Evolutionary conservation across 2,113 vertebrate species (phyloP), one percentile per base, ranked within the genome.

Genomic region (Toxostoma redivivum): DNA sequence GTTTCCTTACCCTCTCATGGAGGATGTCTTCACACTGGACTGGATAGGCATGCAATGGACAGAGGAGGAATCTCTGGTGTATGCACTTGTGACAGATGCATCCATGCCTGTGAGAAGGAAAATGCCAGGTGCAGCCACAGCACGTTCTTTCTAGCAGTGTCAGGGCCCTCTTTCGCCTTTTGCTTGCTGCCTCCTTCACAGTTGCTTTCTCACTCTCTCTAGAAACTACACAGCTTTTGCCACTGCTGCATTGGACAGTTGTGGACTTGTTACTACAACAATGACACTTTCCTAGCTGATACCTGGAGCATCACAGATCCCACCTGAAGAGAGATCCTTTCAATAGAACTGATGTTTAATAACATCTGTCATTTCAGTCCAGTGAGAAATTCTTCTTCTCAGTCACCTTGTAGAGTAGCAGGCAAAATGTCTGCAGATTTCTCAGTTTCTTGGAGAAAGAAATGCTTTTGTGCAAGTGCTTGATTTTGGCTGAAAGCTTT

Each of bases 401-500:
- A 0, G 20, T 84, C 0, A 64, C 65, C 79, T 92, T 25, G 30
- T 48, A 58, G 65, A 65, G 28, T 61, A 73, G 30, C 64, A 38
- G 78, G 60, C 28, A 90, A 94, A 85, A 92, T 47, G 33, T 67
- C 87, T 71, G 25, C 65, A 92, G 56, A 42, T 91, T 94, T 80
- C 48, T 86, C 78, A 73, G 1, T 66, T 90, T 80, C 62, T 84
- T 82, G 81, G 58, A 84, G 60, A 85, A 92, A 74, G 4, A 83
- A 90, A 57, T 50, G 19, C 9, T 58, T 94, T 94, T 92, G 37
- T 47, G 37, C 53, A 88, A 92, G 58, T 74, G 57, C 30, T 60
- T 90, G 65, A 42, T 85, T 96, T 92, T 91, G 54, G 51, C 73
- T 77, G 56, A 71, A 81, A 38, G 17, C 69, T 94, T 92, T 88